Conservation (phyloP, 2,888 invertebrate genomes). For the Drosophila subsilvestris region DNA sequence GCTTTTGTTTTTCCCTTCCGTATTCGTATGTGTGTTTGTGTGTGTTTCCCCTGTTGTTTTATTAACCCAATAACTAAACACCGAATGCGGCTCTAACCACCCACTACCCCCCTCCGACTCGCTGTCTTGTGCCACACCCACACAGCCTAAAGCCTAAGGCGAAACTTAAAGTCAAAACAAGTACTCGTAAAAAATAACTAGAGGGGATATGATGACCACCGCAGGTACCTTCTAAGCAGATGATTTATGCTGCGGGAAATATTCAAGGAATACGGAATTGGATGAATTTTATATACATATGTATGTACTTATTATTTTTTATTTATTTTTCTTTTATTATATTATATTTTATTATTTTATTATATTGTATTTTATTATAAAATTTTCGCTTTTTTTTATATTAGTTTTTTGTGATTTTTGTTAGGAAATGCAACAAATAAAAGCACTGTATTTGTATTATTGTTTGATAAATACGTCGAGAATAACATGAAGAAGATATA, state of each 20-base stretch:
- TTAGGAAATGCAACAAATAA: too few relatives aligned
- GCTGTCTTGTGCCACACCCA: slow-evolving; percentile 11
- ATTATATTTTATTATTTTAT: too few relatives aligned
- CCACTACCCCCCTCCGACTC: background rate
- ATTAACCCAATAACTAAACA: slow-evolving; percentile 77
- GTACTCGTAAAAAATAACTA: background rate
- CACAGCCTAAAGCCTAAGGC: slow-evolving; percentile 20
- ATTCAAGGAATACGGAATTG: too few relatives aligned
- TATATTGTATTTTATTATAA: too few relatives aligned
- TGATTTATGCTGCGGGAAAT: background rate
- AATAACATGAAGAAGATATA: too few relatives aligned
- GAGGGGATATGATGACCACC: background rate
- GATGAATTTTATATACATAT: too few relatives aligned
- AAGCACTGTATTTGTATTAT: too few relatives aligned
- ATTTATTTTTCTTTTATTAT: too few relatives aligned
- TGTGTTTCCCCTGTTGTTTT: slow-evolving; percentile 59
- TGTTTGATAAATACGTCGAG: too few relatives aligned
- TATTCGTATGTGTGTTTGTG: background rate
- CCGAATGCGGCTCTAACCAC: slow-evolving; percentile 41
- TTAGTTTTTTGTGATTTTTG: too few relatives aligned
- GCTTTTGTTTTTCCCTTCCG: slow-evolving; percentile 33
- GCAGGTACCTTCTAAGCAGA: background rate
- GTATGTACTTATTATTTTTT: too few relatives aligned
- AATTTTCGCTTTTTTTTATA: too few relatives aligned
- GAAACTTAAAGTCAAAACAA: slow-evolving; percentile 57